Conservation (phyloP, 2,797 vertebrate genomes). For the Ctenopoma multispine region DNA sequence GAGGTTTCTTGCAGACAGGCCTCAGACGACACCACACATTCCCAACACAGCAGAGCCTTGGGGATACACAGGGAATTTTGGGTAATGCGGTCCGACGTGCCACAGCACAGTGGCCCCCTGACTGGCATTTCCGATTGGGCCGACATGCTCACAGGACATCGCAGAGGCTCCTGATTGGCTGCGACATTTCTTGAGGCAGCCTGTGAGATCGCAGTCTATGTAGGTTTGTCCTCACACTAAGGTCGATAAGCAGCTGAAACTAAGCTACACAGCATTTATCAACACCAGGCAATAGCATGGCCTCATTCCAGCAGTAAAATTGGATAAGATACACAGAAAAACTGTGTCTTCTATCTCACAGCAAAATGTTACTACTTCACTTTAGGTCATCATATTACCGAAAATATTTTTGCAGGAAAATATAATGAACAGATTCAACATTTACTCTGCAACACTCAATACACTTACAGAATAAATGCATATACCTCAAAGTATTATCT, state of each 20-base stretch:
- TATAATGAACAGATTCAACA: neutral
- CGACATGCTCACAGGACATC: conserved; percentile 30
- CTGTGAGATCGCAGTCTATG: conserved; percentile 44
- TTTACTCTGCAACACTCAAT: neutral
- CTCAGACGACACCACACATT: conserved; percentile 67
- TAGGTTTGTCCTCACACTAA: conserved; percentile 63
- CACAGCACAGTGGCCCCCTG: conserved; percentile 74
- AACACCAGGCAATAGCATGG: conserved; percentile 24
- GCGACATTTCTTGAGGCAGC: conserved; percentile 38
- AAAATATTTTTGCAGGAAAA: neutral
- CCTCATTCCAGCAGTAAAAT: conserved; percentile 28
- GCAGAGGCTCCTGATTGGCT: conserved; percentile 53
- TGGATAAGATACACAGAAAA: conserved; percentile 10
- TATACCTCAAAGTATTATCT: neutral
- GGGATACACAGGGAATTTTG: conserved; percentile 74
- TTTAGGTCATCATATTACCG: neutral
- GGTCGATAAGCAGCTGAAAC: conserved; percentile 50
- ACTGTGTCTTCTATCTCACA: conserved; percentile 14
- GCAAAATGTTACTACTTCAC: conserved; percentile 4
- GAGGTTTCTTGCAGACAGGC: conserved; percentile 71
- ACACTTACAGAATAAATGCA: neutral
- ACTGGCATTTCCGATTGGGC: conserved; percentile 73
- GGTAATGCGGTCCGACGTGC: conserved; percentile 78
- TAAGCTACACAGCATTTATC: conserved; percentile 33
- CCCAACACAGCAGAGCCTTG: conserved; percentile 63